Conservation (phyloP, 2,888 invertebrate genomes). For the Heliconius cydno region DNA sequence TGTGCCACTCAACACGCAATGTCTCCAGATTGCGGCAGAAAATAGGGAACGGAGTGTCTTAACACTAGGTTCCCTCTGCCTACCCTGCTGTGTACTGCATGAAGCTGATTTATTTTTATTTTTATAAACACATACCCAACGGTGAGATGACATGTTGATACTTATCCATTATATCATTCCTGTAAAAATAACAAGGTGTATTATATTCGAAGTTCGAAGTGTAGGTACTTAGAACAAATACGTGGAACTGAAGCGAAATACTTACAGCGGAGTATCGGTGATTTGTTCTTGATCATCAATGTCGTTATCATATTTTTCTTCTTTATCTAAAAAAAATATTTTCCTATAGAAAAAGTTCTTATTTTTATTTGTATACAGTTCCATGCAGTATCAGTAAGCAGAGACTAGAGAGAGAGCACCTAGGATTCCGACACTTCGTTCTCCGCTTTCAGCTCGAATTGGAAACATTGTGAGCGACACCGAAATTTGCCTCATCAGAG, state of each 20-base stretch:
- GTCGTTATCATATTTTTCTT: conserved; percentile 45
- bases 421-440: neutral
- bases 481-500: too few species aligned
- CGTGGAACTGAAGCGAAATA: conserved; percentile 15
- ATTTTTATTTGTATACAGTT: neutral
- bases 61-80: too few species aligned
- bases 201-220: conserved; percentile 21
- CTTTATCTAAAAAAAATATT: conserved; percentile 41
- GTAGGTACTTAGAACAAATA: neutral
- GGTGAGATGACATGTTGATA: conserved; percentile 60
- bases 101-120: too few species aligned
- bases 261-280: conserved; percentile 55
- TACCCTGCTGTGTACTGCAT: too few species aligned
- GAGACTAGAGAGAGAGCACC: neutral
- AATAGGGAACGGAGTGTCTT: too few species aligned
- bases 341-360: too few species aligned
- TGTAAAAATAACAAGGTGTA: conserved; percentile 54
- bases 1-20: too few species aligned
- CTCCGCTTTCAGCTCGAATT: too few species aligned
- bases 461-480: neutral
- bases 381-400: neutral
- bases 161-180: conserved; percentile 63
- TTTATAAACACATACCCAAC: conserved; percentile 54
- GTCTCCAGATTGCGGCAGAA: too few species aligned
- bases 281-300: conserved; percentile 14